phyloP scores from a whole-genome alignment of 1,140 invertebrate genomes.

The Whitmania pigra region DNA sequence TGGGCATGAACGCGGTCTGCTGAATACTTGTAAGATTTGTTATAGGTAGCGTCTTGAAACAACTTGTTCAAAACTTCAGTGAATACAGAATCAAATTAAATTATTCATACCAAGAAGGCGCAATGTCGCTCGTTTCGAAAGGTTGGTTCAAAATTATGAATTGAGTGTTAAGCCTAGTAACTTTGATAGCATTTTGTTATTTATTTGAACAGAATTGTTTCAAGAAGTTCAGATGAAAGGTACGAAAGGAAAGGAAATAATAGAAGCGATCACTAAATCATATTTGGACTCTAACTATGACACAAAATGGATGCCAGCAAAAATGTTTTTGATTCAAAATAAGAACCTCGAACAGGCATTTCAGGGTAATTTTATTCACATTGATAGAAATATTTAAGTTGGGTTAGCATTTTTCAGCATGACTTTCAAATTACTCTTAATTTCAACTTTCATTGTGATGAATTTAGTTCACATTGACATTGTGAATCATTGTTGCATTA shows the following conservation, averaged over 20 bases:
- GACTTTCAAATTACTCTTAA: not conserved
- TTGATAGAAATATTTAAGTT: too few species aligned
- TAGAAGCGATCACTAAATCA: conserved; percentile 15
- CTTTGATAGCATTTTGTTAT: too few species aligned
- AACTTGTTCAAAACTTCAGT: too few species aligned
- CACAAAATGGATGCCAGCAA: conserved; percentile 21
- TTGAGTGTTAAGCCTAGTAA: too few species aligned
- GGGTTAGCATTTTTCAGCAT: not conserved
- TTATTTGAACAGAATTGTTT: not conserved
- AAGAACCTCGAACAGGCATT: conserved; percentile 9
- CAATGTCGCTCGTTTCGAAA: too few species aligned
- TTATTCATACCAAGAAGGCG: too few species aligned
- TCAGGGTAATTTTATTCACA: conserved; percentile 6
- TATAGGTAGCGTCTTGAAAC: too few species aligned
- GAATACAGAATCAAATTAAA: too few species aligned
- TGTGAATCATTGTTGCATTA: conserved; percentile 6
- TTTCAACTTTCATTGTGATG: not conserved
- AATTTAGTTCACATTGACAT: not conserved
- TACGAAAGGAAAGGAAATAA: not conserved
- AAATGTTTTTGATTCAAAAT: conserved; percentile 20
- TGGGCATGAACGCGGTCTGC: too few species aligned
- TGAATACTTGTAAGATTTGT: too few species aligned
- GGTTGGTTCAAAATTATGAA: too few species aligned
- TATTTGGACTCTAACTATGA: conserved; percentile 16
- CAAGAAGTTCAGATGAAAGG: conserved; percentile 7